Conservation (phyloP, 1,140 invertebrate species). For the Heliconius eleuchia region DNA sequence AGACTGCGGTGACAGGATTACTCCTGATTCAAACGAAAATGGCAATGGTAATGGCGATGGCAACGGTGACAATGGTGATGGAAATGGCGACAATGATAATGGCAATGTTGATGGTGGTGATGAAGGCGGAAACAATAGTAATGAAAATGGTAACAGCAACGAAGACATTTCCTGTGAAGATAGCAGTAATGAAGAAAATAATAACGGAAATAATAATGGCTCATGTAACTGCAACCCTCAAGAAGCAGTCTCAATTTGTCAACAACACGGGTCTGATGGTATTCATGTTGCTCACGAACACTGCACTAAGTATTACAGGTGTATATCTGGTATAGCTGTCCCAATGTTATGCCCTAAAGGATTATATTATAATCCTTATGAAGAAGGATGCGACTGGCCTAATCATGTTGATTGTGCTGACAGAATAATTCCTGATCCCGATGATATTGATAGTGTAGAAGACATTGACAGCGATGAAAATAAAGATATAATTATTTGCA, state of each 20-base stretch:
- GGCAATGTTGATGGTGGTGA: conserved; percentile 58
- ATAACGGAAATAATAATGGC: conserved; percentile 4
- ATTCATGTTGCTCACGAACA: conserved; percentile 53
- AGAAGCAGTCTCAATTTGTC: conserved; percentile 48
- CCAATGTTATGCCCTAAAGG: conserved; percentile 34
- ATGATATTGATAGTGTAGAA: conserved; percentile 21
- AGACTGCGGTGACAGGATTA: conserved; percentile 46
- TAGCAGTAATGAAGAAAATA: conserved; percentile 18
- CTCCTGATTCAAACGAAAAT: conserved; percentile 27
- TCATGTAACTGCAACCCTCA: conserved; percentile 42
- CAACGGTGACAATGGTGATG: conserved; percentile 28
- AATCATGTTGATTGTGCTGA: conserved; percentile 71
- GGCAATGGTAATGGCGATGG: conserved; percentile 14
- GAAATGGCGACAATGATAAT: conserved; percentile 79
- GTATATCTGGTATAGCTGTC: conserved; percentile 38
- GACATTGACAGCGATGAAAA: conserved; percentile 12
- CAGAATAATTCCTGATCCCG: conserved; percentile 34
- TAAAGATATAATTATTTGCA: conserved; percentile 27
- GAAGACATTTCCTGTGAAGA: background rate
- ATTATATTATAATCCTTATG: conserved; percentile 45
- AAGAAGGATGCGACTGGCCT: conserved; percentile 61
- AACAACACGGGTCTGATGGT: conserved; percentile 39
- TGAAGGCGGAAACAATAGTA: conserved; percentile 11
- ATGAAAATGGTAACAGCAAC: background rate
- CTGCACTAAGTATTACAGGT: conserved; percentile 56